Evolutionary conservation across 2,888 invertebrate species (phyloP).

Genomic region (Xestia c-nigrum): DNA sequence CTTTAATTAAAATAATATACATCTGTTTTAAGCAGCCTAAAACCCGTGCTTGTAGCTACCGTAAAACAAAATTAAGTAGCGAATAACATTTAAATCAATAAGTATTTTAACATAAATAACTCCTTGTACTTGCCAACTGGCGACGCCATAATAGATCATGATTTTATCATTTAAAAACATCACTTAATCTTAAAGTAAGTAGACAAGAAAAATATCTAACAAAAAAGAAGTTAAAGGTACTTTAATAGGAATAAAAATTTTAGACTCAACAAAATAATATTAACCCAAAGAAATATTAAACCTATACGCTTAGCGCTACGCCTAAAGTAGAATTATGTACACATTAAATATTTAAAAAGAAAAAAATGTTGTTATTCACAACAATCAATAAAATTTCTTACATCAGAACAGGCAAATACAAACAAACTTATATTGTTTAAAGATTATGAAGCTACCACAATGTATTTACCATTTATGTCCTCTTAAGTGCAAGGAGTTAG

Average conservation of each 20-base stretch:
- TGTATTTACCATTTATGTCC: conserved; percentile 50
- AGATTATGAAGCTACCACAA: conserved; percentile 45
- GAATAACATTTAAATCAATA: conserved; percentile 74
- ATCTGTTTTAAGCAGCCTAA: conserved; percentile 80
- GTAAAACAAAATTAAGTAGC: conserved; percentile 80
- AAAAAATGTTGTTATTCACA: conserved; percentile 63
- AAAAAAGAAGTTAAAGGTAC: conserved; percentile 85
- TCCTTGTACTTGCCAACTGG: conserved; percentile 81
- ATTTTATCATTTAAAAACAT: conserved; percentile 81
- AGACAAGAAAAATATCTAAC: conserved; percentile 80
- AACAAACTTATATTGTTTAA: conserved; percentile 39
- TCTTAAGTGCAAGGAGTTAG: conserved; percentile 65
- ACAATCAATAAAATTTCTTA: conserved; percentile 68
- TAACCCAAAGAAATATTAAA: conserved; percentile 75
- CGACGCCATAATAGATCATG: conserved; percentile 74
- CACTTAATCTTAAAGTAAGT: conserved; percentile 78
- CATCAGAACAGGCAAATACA: conserved; percentile 61
- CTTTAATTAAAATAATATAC: conserved; percentile 70
- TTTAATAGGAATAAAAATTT: conserved; percentile 88
- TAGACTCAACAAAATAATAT: conserved; percentile 83
- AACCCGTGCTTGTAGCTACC: conserved; percentile 83
- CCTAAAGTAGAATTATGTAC: conserved; percentile 77
- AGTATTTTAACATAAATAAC: conserved; percentile 78
- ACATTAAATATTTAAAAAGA: conserved; percentile 72
- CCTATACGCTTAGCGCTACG: conserved; percentile 82